A percentile compares a stretch with the other conserved stretches of the same genome.
These are phyloP conservation scores for Cherax quadricarinatus DNA, from an alignment of 1,140 invertebrate genomes.

Conservation along the genomic window DNA sequence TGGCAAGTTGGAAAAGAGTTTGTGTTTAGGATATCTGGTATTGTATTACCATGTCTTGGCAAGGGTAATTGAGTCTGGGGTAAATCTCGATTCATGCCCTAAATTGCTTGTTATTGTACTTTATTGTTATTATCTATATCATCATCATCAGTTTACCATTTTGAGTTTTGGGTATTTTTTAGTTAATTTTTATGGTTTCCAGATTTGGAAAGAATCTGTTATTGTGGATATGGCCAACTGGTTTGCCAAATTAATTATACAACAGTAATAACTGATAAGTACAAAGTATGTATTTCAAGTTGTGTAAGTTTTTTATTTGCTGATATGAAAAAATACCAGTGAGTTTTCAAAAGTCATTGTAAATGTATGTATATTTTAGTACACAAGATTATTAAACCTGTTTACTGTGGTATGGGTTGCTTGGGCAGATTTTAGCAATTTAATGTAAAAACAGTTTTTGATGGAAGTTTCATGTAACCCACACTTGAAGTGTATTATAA, in stretches of 20 bases:
- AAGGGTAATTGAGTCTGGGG: constrained; percentile 34
- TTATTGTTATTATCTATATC: constrained; percentile 27
- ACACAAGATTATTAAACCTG: constrained; percentile 34
- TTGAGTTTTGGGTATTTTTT: constrained; percentile 14
- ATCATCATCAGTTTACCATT: neutral
- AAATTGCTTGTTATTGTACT: constrained; percentile 41
- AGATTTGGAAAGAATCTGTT: constrained; percentile 18
- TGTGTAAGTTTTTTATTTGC: constrained; percentile 58
- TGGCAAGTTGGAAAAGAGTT: constrained; percentile 58
- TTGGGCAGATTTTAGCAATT: constrained; percentile 48
- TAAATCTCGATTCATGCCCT: constrained; percentile 37
- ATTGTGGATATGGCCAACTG: constrained; percentile 61
- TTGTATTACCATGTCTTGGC: constrained; percentile 35
- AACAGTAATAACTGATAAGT: constrained; percentile 67
- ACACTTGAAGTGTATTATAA: constrained; percentile 14
- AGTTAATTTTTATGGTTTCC: constrained; percentile 23
- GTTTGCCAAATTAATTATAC: constrained; percentile 61
- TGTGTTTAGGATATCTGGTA: constrained; percentile 41
- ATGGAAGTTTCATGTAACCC: constrained; percentile 39
- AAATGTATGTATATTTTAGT: constrained; percentile 60
- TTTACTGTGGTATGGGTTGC: constrained; percentile 61
- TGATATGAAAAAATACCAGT: constrained; percentile 42
- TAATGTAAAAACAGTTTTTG: constrained; percentile 46
- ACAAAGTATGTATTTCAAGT: constrained; percentile 70
- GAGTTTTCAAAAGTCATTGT: constrained; percentile 54